Evolutionary conservation across 2,888 invertebrate species (phyloP).

Genomic region (Bibio marci): DNA sequence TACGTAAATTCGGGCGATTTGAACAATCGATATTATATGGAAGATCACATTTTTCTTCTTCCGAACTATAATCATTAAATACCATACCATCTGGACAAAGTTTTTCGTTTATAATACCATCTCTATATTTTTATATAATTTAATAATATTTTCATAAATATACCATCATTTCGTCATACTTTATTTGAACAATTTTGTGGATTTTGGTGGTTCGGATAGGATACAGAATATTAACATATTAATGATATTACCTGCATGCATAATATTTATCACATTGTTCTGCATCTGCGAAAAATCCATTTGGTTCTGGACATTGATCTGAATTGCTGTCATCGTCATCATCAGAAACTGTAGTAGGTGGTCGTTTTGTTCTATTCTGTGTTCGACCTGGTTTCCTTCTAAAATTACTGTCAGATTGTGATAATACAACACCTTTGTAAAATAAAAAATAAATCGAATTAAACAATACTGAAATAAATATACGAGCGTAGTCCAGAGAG

Average conservation of each 20-base stretch:
- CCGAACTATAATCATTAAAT: slow-evolving; percentile 68
- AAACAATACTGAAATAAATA: too few relatives aligned
- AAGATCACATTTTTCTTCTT: slow-evolving; percentile 72
- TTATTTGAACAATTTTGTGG: neutral
- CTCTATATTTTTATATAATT: slow-evolving; percentile 33
- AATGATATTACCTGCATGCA: slow-evolving; percentile 42
- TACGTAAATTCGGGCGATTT: slow-evolving; percentile 60
- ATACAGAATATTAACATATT: neutral
- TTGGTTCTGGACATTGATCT: slow-evolving; percentile 59
- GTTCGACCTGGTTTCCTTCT: slow-evolving; percentile 1
- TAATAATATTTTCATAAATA: neutral
- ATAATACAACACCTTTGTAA: slow-evolving; percentile 18
- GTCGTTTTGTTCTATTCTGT: neutral
- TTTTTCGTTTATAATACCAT: slow-evolving; percentile 56
- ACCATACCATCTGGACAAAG: slow-evolving; percentile 80
- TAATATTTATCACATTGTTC: slow-evolving; percentile 82
- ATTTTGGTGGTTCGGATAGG: too few relatives aligned
- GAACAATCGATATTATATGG: slow-evolving; percentile 76
- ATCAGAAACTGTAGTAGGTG: neutral
- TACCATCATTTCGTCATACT: slow-evolving; percentile 1
- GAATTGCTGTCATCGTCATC: slow-evolving; percentile 36
- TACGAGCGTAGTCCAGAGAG: too few relatives aligned
- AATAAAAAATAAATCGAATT: neutral
- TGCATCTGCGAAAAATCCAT: slow-evolving; percentile 71
- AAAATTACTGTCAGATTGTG: slow-evolving; percentile 16